Evolutionary conservation across 2,888 invertebrate species (phyloP).

Genomic region (Candidula unifasciata): DNA sequence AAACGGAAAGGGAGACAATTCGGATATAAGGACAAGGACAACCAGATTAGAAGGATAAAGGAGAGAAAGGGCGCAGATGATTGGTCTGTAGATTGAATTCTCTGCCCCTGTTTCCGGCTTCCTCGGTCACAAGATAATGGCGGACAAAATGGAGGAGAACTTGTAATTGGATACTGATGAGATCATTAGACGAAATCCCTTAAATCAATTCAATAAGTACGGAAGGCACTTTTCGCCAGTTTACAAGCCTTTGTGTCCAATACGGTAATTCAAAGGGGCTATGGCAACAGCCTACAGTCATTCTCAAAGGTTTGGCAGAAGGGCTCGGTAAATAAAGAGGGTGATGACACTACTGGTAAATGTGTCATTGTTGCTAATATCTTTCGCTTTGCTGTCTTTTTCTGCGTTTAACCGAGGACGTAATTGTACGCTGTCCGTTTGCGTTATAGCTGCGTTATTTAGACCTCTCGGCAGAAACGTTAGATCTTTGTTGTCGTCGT

Average conservation of each 20-base stretch:
- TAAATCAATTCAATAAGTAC: conserved; percentile 36
- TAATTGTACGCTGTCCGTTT: too few relatives aligned
- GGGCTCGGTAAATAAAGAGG: too few relatives aligned
- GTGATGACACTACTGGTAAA: too few relatives aligned
- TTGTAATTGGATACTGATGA: conserved; percentile 51
- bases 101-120: conserved; percentile 44
- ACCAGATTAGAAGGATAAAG: conserved; percentile 47
- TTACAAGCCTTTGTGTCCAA: not conserved
- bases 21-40: conserved; percentile 47
- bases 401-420: too few relatives aligned
- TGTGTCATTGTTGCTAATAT: too few relatives aligned
- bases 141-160: conserved; percentile 44
- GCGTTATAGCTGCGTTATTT: too few relatives aligned
- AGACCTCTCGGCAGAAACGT: too few relatives aligned
- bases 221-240: not conserved
- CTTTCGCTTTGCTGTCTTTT: too few relatives aligned
- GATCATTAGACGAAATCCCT: conserved; percentile 38
- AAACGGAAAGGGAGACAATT: conserved; percentile 29
- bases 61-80: conserved; percentile 36
- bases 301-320: too few relatives aligned
- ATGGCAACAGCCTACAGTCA: too few relatives aligned
- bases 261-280: not conserved
- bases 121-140: conserved; percentile 40
- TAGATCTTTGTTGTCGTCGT: too few relatives aligned
- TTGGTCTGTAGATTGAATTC: conserved; percentile 50